Evolutionary conservation across 2,888 invertebrate genomes (phyloP).

Genomic region (Zygogramma bicolorata): DNA sequence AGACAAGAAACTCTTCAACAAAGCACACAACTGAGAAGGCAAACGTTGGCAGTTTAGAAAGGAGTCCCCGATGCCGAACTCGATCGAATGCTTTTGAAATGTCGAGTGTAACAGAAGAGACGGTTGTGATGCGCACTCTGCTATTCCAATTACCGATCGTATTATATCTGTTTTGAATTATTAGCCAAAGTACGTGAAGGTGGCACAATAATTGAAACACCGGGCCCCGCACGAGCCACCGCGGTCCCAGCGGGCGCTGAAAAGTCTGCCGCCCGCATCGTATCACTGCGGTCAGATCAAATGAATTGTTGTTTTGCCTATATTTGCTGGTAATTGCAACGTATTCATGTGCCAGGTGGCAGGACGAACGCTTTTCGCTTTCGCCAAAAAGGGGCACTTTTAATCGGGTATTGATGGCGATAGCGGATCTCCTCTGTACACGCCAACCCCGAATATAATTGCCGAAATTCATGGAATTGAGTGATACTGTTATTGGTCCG

Average conservation of each 20-base stretch:
- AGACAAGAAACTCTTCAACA: no score
- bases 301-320: conserved; percentile 8
- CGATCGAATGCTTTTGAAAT: no score
- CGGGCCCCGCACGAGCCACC: conserved; percentile 16
- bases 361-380: neutral
- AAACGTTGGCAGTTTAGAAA: no score
- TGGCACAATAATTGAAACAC: conserved; percentile 1
- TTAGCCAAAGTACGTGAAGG: neutral
- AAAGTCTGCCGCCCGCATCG: conserved; percentile 7
- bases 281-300: conserved; percentile 6
- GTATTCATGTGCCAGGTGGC: conserved; percentile 16
- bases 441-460: no score
- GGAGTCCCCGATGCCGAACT: no score
- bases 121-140: neutral
- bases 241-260: neutral
- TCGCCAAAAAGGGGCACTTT: neutral
- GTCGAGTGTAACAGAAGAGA: no score
- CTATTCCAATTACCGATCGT: neutral
- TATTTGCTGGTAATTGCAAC: conserved; percentile 16
- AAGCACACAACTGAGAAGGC: no score
- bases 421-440: no score
- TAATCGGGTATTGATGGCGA: neutral
- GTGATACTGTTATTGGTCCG: no score
- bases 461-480: no score
- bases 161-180: conserved; percentile 6